Base-by-base conservation (phyloP, 2,113 vertebrate species). In the Agapornis roseicollis region DNA sequence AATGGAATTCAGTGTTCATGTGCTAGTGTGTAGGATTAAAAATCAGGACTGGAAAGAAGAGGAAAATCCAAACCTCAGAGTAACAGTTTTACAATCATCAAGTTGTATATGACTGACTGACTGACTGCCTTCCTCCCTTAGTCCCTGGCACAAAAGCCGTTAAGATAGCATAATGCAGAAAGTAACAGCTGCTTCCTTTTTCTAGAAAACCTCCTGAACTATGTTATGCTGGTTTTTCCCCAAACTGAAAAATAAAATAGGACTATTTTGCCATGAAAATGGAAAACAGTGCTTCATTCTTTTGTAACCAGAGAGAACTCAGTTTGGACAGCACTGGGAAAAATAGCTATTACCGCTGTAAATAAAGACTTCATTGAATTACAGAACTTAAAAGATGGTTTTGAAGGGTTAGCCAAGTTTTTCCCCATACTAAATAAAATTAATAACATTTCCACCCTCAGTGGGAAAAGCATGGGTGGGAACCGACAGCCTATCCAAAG, bases 311-410 rank as follows among this genome's bases (percentile, higher is more conserved):
- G 24, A 88, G 41, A 83, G 80, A 80, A 61, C 8, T 90, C 50
- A 23, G 44, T 88, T 91, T 86, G 80, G 69, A 78, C 22, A 93
- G 39, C 39, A 56, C 35, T 22, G 35, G 60, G 72, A 74, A 52
- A 91, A 96, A 88, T 9, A 73, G 71, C 55, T 80, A 50, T 85
- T 90, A n/a, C 41, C 61, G 50, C 3, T 52, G 50, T 83, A 94
- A 96, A 97, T 94, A 94, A 96, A 85, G 74, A 53, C 50, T 93
- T 87, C 16, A 69, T 77, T 96, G 85, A 88, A 88, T 77, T 93
- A 93, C 68, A 88, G 17, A 44, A 61, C 53, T 91, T 55, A 44
- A 95, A 88, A 80, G 37, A 44, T 10, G 29, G 25, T 92, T 91
- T 95, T 92, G 71, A 89, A 88, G 76, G 72, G 56, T 52, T 90